Percentiles rank a stretch among this genome's conserved stretches.
Conservation (phyloP, 2,113 vertebrate species). For the Cacatua alba region DNA sequence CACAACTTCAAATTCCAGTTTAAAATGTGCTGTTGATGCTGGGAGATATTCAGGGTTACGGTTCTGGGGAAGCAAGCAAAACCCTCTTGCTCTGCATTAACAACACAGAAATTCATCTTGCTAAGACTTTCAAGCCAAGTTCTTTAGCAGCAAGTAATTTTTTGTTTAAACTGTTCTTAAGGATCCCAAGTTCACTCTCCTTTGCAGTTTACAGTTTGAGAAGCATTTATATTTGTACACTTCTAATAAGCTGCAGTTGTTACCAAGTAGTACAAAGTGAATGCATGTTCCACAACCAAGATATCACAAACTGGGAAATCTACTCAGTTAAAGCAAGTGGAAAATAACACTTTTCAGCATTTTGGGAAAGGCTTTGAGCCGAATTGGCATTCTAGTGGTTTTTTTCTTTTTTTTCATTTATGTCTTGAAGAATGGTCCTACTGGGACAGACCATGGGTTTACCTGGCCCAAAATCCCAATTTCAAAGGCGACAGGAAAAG, state of each 20-base stretch:
- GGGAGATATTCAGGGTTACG: background rate
- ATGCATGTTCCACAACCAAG: rapidly evolving
- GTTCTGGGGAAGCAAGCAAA: background rate
- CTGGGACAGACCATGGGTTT: background rate
- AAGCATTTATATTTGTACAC: background rate
- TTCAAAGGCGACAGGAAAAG: background rate
- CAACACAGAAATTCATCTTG: background rate
- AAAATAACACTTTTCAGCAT: background rate
- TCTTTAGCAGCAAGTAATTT: background rate
- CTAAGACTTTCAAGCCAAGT: background rate
- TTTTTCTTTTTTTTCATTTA: background rate
- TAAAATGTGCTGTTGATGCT: background rate
- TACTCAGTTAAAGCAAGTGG: background rate
- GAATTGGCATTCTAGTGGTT: background rate
- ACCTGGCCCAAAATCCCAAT: background rate
- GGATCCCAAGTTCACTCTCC: background rate
- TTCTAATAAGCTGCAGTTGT: background rate
- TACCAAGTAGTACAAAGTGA: background rate
- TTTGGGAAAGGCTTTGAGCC: background rate
- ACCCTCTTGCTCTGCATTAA: background rate
- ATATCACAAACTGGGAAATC: background rate
- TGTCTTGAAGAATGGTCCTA: background rate
- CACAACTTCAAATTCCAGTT: background rate
- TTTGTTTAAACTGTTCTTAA: background rate
- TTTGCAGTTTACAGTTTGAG: background rate